A percentile compares a stretch with the other conserved stretches of the same genome.
Evolutionary conservation across 2,113 vertebrate species (phyloP).

Genomic region (Ptilonorhynchus violaceus): DNA sequence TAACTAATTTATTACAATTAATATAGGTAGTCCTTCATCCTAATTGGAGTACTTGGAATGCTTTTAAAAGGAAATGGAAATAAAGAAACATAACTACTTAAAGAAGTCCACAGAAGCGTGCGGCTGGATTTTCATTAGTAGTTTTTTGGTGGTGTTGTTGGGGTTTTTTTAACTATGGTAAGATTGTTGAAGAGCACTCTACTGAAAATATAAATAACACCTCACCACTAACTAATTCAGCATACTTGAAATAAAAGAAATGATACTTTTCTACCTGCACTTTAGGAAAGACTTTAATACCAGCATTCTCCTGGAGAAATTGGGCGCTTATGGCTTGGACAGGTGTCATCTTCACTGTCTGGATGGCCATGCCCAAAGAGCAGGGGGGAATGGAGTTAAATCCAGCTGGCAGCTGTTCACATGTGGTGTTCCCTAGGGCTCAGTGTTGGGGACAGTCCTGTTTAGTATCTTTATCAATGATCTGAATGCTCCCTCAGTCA

Average conservation of each 20-base stretch:
- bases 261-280: not conserved
- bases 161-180: not conserved
- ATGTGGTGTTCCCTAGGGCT: not conserved
- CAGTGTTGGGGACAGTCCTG: not conserved
- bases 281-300: not conserved
- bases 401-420: not conserved
- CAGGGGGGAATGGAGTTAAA: not conserved
- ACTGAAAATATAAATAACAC: not conserved
- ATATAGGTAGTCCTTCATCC: not conserved
- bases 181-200: not conserved
- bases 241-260: not conserved
- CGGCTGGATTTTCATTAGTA: not conserved
- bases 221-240: not conserved
- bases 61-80: not conserved
- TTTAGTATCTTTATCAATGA: not conserved
- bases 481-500: not conserved
- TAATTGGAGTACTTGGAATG: not conserved
- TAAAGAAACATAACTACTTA: not conserved
- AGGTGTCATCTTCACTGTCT: not conserved
- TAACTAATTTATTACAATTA: not conserved
- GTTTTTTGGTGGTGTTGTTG: not conserved
- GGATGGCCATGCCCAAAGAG: not conserved
- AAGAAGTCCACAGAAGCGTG: not conserved
- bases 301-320: not conserved
- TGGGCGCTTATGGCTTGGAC: too few species aligned